Evolutionary conservation across 2,797 vertebrate species (phyloP), one percentile per base, ranked within the genome.

Genomic region (Pseudotriccus pelzelni): DNA sequence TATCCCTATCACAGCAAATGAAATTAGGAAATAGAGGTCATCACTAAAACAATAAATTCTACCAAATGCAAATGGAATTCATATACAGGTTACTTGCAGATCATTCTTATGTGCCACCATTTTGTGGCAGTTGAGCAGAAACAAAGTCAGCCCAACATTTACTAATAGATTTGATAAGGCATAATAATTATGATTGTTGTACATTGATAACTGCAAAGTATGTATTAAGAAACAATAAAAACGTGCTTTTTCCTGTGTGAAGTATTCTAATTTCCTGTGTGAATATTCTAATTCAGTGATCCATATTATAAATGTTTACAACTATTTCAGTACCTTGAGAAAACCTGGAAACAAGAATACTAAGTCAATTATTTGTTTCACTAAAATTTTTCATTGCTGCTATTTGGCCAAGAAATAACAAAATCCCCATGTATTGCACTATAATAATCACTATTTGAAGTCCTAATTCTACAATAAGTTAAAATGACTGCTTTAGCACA

Each of bases 71-170:
- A 77, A 34, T 46, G 23, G 18, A 67, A 77, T 82, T 74, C 17
- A 56, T 3, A 52, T 22, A 25, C 13, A 34, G 19, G 16, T 37
- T 56, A 78, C 27, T 5, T 75, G 20, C 25, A 74, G 14, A 56
- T 24, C 36, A 18, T 43, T 67, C 56, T 83, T 47, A 62, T 66
- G 20, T 22, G 32, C 5, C 2, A 11, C 16, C 14, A 34, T 37
- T 68, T 56, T 75, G 28, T 5, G 70, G 16, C 1, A 3, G 21
- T 13, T 0, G 0, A 36, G 13, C 30, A 88, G 32, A 70, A 78
- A 58, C 2, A 60, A 87, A 74, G 52, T 24, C 58, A 81, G 67
- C 4, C 16, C 50, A 78, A 60, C 6, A 56, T 19, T 64, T 64
- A 44, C 6, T 53, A 81, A 41, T 1, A 56, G 23, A 75, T 64